A percentile compares a stretch with the other conserved stretches of the same genome.
Evolutionary conservation across 2,797 vertebrate species (phyloP).

Genomic region (Pogoniulus pusillus): DNA sequence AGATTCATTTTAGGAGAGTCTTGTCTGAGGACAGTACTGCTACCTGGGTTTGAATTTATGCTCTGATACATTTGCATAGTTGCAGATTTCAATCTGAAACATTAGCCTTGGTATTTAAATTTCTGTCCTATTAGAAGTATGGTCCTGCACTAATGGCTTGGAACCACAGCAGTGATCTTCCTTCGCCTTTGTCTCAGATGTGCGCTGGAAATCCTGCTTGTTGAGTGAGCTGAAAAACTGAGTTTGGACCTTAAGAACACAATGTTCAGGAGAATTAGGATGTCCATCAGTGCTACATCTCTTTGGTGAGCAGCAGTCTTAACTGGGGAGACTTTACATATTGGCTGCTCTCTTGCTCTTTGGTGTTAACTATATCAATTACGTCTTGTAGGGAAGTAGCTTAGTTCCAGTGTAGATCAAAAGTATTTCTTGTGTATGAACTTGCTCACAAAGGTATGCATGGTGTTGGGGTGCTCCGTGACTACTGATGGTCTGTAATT

Average conservation of each 20-base stretch:
- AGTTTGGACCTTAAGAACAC: background rate
- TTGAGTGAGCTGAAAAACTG: fast-evolving
- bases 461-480: background rate
- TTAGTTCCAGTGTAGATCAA: background rate
- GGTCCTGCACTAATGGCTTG: background rate
- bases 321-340: background rate
- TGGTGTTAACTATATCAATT: background rate
- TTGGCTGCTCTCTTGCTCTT: background rate
- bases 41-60: background rate
- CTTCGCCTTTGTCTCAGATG: background rate
- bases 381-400: background rate
- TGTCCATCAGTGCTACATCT: background rate
- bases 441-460: background rate
- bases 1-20: background rate
- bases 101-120: background rate
- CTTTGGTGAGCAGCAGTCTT: background rate
- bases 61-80: fast-evolving
- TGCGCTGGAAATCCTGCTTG: background rate
- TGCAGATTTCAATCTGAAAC: background rate
- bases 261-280: background rate
- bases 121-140: background rate
- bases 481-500: background rate
- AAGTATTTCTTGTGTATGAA: background rate
- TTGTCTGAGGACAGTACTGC: background rate
- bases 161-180: background rate